Base-by-base conservation (phyloP, 1,140 invertebrate genomes). In the Heliconius congener region DNA sequence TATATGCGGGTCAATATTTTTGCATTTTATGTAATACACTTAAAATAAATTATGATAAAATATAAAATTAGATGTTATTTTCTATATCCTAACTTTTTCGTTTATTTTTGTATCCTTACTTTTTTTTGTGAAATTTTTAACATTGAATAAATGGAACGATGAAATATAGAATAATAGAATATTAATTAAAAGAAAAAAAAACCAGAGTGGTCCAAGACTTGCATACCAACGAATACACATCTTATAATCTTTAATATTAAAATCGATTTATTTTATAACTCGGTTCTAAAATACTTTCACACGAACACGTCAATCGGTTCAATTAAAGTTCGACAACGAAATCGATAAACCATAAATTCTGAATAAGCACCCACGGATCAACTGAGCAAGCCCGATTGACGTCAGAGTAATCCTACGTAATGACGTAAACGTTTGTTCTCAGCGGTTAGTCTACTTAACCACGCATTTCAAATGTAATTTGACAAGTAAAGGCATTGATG, bases 341-440 rank as follows among this genome's bases (percentile, higher is more conserved):
- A 30, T 73, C 39, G 71, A 72, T 71, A 75, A 46, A 16, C 27
- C 5, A 42, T 55, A 46, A 79, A 52, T 42, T 72, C 39, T n/a
- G 39, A 57, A 39, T 46, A 13, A n/a, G 27, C 79, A 55, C 79
- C 79, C 71, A 81, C 79, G 39, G 60, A 73, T 60, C 57, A 52
- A 77, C 74, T 42, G 13, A 39, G 34, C 55, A 57, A 42, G 27
- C 23, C 60, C 71, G 6, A 52, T 77, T 81, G 79, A 77, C 79
- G 79, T 81, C 75, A 81, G 19, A 37, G 34, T 50, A 27, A 72
- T 72, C 74, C 78, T 34, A 71, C 75, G 60, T 46, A 81, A 70
- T 77, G 75, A 81, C 79, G 79, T 77, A 72, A 77, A n/a, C 75
- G 16, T 42, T 16, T 39, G 37, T 13, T 42, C 71, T 42, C 37